These are phyloP conservation scores for Ciconia stormi DNA, from an alignment of 2,113 vertebrate genomes.

Conservation along the genomic window DNA sequence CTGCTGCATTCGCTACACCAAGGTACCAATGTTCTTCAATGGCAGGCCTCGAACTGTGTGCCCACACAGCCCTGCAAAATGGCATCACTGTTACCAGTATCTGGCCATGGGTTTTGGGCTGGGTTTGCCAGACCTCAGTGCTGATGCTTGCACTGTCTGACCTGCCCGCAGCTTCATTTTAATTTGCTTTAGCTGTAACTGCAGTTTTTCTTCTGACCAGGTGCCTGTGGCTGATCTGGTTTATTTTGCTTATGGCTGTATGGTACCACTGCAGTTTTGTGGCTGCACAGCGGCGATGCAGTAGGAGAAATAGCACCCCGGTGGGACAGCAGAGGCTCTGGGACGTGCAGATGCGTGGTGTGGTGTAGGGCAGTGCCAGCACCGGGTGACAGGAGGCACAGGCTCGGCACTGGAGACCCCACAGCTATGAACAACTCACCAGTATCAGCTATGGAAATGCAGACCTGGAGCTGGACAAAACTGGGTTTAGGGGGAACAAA, in stretches of 20 bases:
- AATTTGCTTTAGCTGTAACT: neutral
- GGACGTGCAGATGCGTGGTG: neutral
- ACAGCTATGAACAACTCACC: neutral
- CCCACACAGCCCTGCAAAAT: neutral
- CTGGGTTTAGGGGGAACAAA: neutral
- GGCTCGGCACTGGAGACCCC: neutral
- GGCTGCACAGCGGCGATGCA: neutral
- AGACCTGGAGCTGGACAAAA: neutral
- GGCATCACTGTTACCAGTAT: fast-evolving
- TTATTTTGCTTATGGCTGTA: neutral
- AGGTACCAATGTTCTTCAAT: neutral
- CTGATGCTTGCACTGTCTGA: neutral
- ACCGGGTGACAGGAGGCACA: neutral
- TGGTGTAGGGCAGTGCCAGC: fast-evolving
- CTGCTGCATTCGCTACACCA: neutral
- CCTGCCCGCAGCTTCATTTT: neutral
- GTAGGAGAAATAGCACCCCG: neutral
- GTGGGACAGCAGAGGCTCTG: neutral
- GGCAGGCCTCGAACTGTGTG: neutral
- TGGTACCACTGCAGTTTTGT: neutral
- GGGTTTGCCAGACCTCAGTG: neutral
- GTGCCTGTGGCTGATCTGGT: neutral
- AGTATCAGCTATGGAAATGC: neutral
- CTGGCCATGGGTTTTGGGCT: neutral
- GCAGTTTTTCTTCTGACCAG: neutral